phyloP scores from a whole-genome alignment of 2,113 vertebrate genomes.

The Acrocephalus kingi region DNA sequence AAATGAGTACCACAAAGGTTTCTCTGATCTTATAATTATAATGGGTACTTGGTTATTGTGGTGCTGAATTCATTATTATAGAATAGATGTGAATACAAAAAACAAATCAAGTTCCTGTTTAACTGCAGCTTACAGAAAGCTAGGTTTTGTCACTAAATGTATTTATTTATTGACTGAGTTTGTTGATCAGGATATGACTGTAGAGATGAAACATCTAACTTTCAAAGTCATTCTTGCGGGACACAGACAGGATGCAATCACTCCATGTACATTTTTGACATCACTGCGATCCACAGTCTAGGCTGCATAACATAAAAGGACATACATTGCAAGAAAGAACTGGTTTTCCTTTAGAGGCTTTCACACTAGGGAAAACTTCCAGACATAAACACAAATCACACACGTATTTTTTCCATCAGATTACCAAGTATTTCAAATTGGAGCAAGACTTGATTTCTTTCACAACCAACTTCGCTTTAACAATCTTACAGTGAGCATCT shows the following conservation, averaged over 20 bases:
- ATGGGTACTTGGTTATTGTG: slow-evolving; percentile 34
- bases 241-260: slow-evolving; percentile 61
- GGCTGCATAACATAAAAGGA: slow-evolving; percentile 64
- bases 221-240: slow-evolving; percentile 67
- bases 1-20: slow-evolving; percentile 60
- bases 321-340: slow-evolving; percentile 27
- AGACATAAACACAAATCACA: slow-evolving; percentile 54
- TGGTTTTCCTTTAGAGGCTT: slow-evolving; percentile 53
- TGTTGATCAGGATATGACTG: slow-evolving; percentile 72
- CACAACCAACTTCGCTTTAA: neutral
- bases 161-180: slow-evolving; percentile 69
- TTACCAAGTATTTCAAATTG: neutral
- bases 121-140: slow-evolving; percentile 56
- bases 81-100: slow-evolving; percentile 61
- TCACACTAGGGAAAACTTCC: slow-evolving; percentile 24
- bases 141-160: slow-evolving; percentile 59
- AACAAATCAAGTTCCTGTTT: slow-evolving; percentile 66
- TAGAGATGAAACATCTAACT: slow-evolving; percentile 68
- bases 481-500: neutral
- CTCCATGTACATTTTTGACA: slow-evolving; percentile 65
- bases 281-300: slow-evolving; percentile 26
- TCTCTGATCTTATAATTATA: slow-evolving; percentile 60
- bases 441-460: neutral
- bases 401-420: neutral
- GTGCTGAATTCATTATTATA: slow-evolving; percentile 41